These are phyloP conservation scores for Melieria crassipennis DNA, from an alignment of 2,888 invertebrate genomes.

Conservation along the genomic window DNA sequence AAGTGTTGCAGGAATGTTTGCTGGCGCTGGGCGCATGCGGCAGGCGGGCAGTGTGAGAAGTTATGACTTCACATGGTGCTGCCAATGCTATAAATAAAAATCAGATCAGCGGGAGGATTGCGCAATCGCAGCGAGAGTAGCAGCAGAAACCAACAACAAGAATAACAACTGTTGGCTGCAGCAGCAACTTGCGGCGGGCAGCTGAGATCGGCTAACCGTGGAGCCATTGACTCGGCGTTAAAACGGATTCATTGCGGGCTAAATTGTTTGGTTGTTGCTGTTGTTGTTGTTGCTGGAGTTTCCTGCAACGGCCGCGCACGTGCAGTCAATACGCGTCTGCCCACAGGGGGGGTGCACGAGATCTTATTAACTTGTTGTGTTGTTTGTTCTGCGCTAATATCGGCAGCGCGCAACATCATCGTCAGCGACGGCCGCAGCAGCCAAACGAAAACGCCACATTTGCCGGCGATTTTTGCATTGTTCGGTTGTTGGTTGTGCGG, in stretches of 20 bases:
- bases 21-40: no score
- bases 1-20: no score
- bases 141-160: conserved; percentile 14
- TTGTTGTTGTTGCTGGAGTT: background rate
- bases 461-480: background rate
- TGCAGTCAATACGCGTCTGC: conserved; percentile 4
- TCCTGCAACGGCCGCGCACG: background rate
- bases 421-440: background rate
- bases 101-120: conserved; percentile 62
- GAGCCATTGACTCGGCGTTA: conserved; percentile 31
- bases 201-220: conserved; percentile 18
- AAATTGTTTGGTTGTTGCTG: conserved; percentile 1
- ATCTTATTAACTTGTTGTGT: conserved; percentile 33
- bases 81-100: conserved; percentile 56
- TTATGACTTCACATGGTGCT: no score
- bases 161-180: conserved; percentile 19
- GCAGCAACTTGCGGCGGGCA: conserved; percentile 32
- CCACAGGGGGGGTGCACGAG: conserved; percentile 21
- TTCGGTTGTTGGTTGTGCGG: conserved; percentile 17
- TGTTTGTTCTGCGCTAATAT: conserved; percentile 20
- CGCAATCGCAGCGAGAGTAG: conserved; percentile 54
- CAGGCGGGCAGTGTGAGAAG: no score
- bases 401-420: background rate
- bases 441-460: background rate
- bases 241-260: conserved; percentile 23